Evolutionary conservation across 2,113 vertebrate species (phyloP), one percentile per base, ranked within the genome.

Genomic region (Daphoenositta chrysoptera): DNA sequence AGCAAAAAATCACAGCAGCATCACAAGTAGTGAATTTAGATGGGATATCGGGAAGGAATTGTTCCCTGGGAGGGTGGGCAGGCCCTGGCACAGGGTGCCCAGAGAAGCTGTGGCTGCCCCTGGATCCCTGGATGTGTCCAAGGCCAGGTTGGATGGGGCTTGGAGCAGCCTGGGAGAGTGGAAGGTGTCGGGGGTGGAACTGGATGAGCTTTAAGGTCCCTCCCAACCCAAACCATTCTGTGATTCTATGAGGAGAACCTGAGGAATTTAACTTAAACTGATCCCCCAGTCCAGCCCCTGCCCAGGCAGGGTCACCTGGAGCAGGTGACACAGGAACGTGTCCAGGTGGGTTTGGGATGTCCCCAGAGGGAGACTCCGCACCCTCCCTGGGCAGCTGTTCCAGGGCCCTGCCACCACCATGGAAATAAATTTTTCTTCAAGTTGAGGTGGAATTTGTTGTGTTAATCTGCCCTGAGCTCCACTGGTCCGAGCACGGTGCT

Each of bases 141-240:
- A 51, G 45, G 77, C 15, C 45, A 30, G 45, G 19, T 0, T 58
- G 66, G 26, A 72, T 0, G 0, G 12, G 27, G 14, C 31, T 65
- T 50, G 51, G 37, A 73, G 19, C 27, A 37, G 0, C 33, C 16
- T 53, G 53, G 28, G 28, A 17, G 1, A 15, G 28, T 12, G 39
- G 13, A 28, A 68, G 6, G 28, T 45, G 39, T 24, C 2, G 6
- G n/a, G 26, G 15, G 9, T 28, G 9, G 19, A 13, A 66, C 6
- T 51, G 28, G 37, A 23, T 45, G 11, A 12, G 10, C 8, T 44
- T 73, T 39, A 66, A 58, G 15, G 12, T 17, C 21, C 6, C 31
- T 57, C 13, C 37, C 22, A 57, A 81, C 12, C 44, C 27, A 37
- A 80, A 72, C 10, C 21, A 72, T 47, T 16, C 47, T 0, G 1